Evolutionary conservation across 1,140 invertebrate genomes (phyloP).

Genomic region (Portunus trituberculatus): DNA sequence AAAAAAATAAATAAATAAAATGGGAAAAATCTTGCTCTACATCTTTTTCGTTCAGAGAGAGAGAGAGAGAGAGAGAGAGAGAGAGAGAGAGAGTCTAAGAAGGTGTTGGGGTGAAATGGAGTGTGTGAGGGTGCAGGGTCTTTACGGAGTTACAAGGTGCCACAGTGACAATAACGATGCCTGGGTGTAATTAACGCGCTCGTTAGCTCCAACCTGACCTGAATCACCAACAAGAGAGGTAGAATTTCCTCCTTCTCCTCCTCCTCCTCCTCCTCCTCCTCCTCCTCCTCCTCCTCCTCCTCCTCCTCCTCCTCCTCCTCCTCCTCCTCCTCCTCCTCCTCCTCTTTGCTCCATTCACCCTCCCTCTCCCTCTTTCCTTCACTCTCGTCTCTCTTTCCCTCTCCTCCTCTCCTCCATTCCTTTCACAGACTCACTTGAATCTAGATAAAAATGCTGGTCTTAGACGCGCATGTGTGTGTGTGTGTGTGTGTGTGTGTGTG

Average conservation of each 20-base stretch:
- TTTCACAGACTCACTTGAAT: not conserved
- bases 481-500: constrained; percentile 27
- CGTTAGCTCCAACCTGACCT: constrained; percentile 70
- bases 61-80: constrained; percentile 63
- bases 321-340: not conserved
- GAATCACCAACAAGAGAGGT: constrained; percentile 58
- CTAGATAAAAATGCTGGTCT: not conserved
- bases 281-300: not conserved
- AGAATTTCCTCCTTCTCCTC: not conserved
- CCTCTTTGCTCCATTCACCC: not conserved
- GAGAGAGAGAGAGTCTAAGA: constrained; percentile 61
- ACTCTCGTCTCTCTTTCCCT: not conserved
- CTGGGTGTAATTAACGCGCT: constrained; percentile 71
- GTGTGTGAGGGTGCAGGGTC: not conserved
- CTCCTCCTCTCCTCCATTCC: not conserved
- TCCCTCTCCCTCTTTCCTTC: too few species aligned
- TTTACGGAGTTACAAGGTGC: constrained; percentile 58
- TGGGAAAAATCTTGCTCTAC: not conserved
- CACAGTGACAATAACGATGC: constrained; percentile 70
- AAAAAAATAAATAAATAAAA: too few species aligned
- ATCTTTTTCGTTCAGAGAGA: not conserved
- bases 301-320: not conserved
- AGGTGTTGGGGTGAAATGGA: not conserved
- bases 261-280: constrained; percentile 1
- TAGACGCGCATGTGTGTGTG: not conserved